Evolutionary conservation across 2,113 vertebrate genomes (phyloP).

Genomic region (Scomber scombrus): DNA sequence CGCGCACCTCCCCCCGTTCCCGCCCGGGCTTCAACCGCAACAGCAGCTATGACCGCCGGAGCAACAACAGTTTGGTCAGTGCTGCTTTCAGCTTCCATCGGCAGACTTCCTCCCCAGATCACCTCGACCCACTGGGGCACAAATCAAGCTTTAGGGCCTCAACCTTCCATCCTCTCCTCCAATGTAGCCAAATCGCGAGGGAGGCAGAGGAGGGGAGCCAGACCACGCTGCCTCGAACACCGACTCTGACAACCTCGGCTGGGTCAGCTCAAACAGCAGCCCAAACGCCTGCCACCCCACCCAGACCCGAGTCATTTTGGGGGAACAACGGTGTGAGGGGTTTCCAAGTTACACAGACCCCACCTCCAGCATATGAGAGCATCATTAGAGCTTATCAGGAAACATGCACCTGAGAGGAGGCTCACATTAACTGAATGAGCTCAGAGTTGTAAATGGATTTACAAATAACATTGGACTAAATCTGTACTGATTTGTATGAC

Average conservation of each 20-base stretch:
- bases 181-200: constrained; percentile 90
- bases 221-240: constrained; percentile 87
- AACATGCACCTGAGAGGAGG: constrained; percentile 81
- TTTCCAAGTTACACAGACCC: constrained; percentile 87
- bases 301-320: constrained; percentile 92
- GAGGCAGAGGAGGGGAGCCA: constrained; percentile 91
- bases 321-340: constrained; percentile 87
- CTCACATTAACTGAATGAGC: constrained; percentile 28
- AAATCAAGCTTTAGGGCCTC: constrained; percentile 95
- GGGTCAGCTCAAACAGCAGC: constrained; percentile 84
- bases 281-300: constrained; percentile 71
- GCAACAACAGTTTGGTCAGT: constrained; percentile 95
- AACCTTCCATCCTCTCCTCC: constrained; percentile 96
- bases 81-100: constrained; percentile 92
- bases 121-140: constrained; percentile 89
- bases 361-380: constrained; percentile 94
- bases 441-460: constrained; percentile 28
- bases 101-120: constrained; percentile 90
- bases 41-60: constrained; percentile 92
- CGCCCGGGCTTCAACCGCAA: constrained; percentile 92
- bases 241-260: constrained; percentile 74
- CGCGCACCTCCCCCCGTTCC: constrained; percentile 77
- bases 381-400: constrained; percentile 97
- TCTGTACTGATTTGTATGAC: constrained; percentile 32
- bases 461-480: constrained; percentile 25